Conservation (phyloP, 2,888 invertebrate species). For the Phortica okadai region DNA sequence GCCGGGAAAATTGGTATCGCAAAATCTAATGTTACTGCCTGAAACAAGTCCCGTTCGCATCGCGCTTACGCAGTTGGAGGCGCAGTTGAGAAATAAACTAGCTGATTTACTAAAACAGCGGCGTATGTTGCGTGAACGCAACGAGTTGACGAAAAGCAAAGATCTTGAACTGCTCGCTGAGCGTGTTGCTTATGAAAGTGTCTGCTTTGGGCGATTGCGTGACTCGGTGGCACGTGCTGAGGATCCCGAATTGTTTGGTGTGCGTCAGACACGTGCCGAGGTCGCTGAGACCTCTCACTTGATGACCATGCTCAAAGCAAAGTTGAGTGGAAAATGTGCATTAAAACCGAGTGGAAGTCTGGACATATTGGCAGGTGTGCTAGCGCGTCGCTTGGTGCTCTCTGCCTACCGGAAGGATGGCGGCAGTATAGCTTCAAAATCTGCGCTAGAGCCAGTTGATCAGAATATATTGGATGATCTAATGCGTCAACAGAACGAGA, state of each 20-base stretch:
- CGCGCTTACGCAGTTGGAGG: slow-evolving; percentile 82
- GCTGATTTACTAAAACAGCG: slow-evolving; percentile 83
- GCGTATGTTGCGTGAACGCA: slow-evolving; percentile 81
- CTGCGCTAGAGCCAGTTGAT: slow-evolving; percentile 78
- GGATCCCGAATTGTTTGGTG: slow-evolving; percentile 79
- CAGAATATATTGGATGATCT: slow-evolving; percentile 75
- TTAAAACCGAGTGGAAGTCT: slow-evolving; percentile 77
- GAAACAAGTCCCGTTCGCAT: slow-evolving; percentile 79
- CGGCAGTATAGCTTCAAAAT: slow-evolving; percentile 72
- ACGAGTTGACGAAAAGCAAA: slow-evolving; percentile 82
- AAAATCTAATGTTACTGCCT: slow-evolving; percentile 76
- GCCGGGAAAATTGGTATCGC: not conserved
- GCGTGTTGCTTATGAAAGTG: slow-evolving; percentile 88
- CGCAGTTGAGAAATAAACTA: slow-evolving; percentile 83
- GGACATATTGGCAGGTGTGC: slow-evolving; percentile 85
- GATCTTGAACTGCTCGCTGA: slow-evolving; percentile 86
- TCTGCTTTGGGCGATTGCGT: slow-evolving; percentile 83
- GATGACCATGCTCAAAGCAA: slow-evolving; percentile 84
- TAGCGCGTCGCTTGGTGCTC: slow-evolving; percentile 84
- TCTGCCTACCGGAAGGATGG: slow-evolving; percentile 61
- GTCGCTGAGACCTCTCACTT: slow-evolving; percentile 87
- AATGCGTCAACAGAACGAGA: slow-evolving; percentile 80
- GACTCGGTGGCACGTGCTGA: slow-evolving; percentile 81
- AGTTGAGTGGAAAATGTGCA: slow-evolving; percentile 79
- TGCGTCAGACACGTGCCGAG: slow-evolving; percentile 82